phyloP scores from a whole-genome alignment of 2,797 vertebrate genomes.

The Centropyge bicolor region DNA sequence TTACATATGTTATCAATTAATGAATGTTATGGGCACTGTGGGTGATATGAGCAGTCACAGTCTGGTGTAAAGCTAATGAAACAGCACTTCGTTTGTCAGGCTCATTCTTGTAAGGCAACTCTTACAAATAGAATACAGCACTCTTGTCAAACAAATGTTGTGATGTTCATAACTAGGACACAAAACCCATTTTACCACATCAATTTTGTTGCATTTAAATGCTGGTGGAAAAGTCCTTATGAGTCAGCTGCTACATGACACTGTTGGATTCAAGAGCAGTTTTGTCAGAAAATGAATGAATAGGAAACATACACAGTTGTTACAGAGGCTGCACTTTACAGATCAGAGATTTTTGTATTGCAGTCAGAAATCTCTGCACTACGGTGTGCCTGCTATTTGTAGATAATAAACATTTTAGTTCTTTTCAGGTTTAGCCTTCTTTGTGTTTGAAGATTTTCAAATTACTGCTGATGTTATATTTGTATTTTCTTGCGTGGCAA shows the following conservation, averaged over 20 bases:
- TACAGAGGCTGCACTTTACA: not conserved
- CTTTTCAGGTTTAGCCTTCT: not conserved
- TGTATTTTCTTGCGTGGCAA: conserved; percentile 17
- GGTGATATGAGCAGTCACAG: not conserved
- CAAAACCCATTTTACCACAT: not conserved
- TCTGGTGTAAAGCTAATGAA: not conserved
- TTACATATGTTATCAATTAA: not conserved
- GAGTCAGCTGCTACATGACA: not conserved
- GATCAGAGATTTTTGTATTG: not conserved
- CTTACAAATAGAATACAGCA: not conserved
- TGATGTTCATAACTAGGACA: too few relatives aligned
- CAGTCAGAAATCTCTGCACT: not conserved
- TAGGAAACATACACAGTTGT: not conserved
- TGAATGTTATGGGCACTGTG: not conserved
- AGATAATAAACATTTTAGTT: not conserved
- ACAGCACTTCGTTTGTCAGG: not conserved
- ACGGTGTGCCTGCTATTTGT: not conserved
- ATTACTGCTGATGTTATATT: not conserved
- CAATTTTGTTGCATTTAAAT: not conserved
- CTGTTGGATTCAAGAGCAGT: not conserved
- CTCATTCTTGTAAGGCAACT: not conserved
- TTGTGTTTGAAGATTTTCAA: not conserved
- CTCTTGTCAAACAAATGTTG: not conserved
- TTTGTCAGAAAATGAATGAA: not conserved
- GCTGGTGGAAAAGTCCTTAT: not conserved